These are phyloP conservation scores for Dascyllus trimaculatus DNA, from an alignment of 2,113 vertebrate species.

Conservation along the genomic window DNA sequence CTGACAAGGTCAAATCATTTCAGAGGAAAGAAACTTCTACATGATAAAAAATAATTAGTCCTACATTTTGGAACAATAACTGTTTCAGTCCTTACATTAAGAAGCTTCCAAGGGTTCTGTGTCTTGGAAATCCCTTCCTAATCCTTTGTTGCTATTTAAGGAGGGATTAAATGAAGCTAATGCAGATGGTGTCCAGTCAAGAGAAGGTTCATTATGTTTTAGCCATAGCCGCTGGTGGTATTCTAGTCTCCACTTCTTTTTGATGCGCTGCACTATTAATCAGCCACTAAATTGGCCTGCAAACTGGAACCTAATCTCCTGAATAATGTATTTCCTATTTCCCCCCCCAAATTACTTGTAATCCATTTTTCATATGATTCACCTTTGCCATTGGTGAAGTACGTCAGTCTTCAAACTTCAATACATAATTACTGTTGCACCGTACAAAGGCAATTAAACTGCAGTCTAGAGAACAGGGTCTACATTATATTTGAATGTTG, in stretches of 20 bases:
- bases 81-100: slow-evolving; percentile 74
- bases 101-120: slow-evolving; percentile 71
- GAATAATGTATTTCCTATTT: slow-evolving; percentile 70
- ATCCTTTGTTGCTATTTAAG: slow-evolving; percentile 83
- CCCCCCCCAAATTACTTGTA: slow-evolving; percentile 62
- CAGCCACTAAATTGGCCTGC: slow-evolving; percentile 71
- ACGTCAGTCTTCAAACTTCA: slow-evolving; percentile 26
- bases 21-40: slow-evolving; percentile 16
- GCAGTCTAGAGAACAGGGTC: slow-evolving; percentile 5
- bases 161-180: slow-evolving; percentile 82
- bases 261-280: slow-evolving; percentile 64
- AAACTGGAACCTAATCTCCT: slow-evolving; percentile 70
- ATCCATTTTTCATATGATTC: slow-evolving; percentile 69
- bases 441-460: background rate
- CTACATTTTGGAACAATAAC: slow-evolving; percentile 73
- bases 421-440: slow-evolving; percentile 30
- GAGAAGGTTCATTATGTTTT: slow-evolving; percentile 72
- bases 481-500: slow-evolving; percentile 11
- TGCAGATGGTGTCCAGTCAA: slow-evolving; percentile 77
- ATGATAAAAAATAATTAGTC: slow-evolving; percentile 72
- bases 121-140: slow-evolving; percentile 79
- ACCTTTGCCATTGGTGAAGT: slow-evolving; percentile 46
- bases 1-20: slow-evolving; percentile 53
- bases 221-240: slow-evolving; percentile 49
- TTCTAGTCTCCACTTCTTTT: slow-evolving; percentile 48